phyloP scores from a whole-genome alignment of 1,140 invertebrate species.

The Frieseomelitta varia region DNA sequence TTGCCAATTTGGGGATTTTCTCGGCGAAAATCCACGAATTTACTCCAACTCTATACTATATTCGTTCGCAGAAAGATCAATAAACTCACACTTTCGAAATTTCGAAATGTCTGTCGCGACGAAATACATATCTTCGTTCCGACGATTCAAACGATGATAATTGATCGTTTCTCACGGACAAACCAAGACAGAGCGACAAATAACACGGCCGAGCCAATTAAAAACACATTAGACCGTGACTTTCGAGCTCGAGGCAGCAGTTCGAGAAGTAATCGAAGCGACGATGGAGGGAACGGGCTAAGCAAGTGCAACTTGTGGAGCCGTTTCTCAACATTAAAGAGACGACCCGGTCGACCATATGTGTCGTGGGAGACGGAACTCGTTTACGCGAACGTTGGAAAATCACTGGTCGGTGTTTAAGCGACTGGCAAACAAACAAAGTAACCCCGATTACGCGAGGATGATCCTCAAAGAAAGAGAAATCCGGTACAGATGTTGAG shows the following conservation, averaged over 20 bases:
- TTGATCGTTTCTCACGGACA: not conserved
- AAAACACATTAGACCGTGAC: not conserved
- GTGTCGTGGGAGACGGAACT: constrained; percentile 30
- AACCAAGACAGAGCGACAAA: not conserved
- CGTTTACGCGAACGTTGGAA: constrained; percentile 23
- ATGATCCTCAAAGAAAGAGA: constrained; percentile 1
- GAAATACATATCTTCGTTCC: no score
- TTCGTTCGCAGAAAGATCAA: no score
- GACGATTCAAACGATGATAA: no score
- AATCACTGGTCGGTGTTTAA: constrained; percentile 54
- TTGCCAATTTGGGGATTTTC: no score
- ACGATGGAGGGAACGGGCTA: constrained; percentile 41
- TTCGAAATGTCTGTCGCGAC: no score
- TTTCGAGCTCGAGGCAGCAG: no score
- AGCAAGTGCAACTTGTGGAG: not conserved
- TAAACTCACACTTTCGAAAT: no score
- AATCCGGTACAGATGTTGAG: constrained; percentile 49
- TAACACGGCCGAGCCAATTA: not conserved
- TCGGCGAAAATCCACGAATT: no score
- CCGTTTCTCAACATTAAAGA: not conserved
- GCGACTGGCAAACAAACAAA: constrained; percentile 63
- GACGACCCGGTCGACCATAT: constrained; percentile 36
- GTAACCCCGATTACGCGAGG: constrained; percentile 12
- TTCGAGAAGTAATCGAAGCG: constrained; percentile 2
- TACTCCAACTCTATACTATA: no score